Conservation (phyloP, 1,140 invertebrate species). For the Drosophila dunni region DNA sequence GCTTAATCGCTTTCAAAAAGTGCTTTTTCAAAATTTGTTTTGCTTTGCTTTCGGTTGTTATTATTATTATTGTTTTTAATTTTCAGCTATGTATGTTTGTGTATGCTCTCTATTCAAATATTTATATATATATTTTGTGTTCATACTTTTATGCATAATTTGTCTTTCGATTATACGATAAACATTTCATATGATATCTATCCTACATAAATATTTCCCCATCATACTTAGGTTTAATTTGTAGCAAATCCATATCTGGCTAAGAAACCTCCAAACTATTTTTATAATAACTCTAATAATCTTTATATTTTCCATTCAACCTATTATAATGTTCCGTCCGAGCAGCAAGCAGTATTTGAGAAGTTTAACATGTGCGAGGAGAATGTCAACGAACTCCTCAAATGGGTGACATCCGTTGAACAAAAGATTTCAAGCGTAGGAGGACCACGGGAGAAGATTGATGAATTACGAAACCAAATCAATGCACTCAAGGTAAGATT, state of each 20-base stretch:
- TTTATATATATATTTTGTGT: slow-evolving; percentile 61
- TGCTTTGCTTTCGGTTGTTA: slow-evolving; percentile 49
- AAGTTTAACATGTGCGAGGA: slow-evolving; percentile 96
- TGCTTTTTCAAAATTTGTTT: slow-evolving; percentile 31
- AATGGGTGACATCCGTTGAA: slow-evolving; percentile 95
- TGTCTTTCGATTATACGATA: slow-evolving; percentile 61
- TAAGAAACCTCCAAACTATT: slow-evolving; percentile 23
- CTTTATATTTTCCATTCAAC: slow-evolving; percentile 9
- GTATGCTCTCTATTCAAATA: slow-evolving; percentile 28
- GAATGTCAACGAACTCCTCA: slow-evolving; percentile 92
- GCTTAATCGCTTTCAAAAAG: slow-evolving; percentile 40
- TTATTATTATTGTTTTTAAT: slow-evolving; percentile 57
- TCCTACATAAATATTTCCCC: slow-evolving; percentile 17
- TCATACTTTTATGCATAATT: slow-evolving; percentile 57
- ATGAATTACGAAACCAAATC: slow-evolving; percentile 95
- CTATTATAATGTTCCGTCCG: slow-evolving; percentile 19
- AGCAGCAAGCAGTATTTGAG: slow-evolving; percentile 96
- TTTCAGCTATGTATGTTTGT: slow-evolving; percentile 78
- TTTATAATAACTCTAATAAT: slow-evolving; percentile 18
- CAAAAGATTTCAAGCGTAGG: slow-evolving; percentile 94
- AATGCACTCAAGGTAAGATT: slow-evolving; percentile 95
- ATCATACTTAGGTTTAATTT: slow-evolving; percentile 20
- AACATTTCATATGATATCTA: slow-evolving; percentile 31
- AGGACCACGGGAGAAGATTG: slow-evolving; percentile 93
- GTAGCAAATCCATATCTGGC: slow-evolving; percentile 23